phyloP scores from a whole-genome alignment of 2,888 invertebrate genomes.

The Leistus spinibarbis region DNA sequence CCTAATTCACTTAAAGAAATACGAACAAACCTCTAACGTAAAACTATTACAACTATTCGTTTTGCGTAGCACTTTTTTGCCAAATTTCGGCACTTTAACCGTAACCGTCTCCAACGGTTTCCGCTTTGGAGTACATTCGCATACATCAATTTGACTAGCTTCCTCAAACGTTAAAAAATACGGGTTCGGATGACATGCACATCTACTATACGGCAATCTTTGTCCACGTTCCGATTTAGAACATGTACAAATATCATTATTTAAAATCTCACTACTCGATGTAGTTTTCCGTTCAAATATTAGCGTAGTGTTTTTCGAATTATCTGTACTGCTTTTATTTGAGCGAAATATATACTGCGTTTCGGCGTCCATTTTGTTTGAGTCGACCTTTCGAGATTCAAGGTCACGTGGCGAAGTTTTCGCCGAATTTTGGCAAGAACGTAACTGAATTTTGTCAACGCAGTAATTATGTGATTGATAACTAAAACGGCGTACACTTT shows the following conservation, averaged over 20 bases:
- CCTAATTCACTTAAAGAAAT: neutral
- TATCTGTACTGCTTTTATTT: neutral
- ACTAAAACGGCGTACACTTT: neutral
- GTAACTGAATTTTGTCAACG: neutral
- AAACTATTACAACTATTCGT: neutral
- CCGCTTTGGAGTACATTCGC: neutral
- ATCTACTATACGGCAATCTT: neutral
- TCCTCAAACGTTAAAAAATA: slow-evolving; percentile 32
- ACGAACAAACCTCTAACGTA: neutral
- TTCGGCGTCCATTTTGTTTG: slow-evolving; percentile 5
- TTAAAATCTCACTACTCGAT: neutral
- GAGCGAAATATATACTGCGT: slow-evolving; percentile 10
- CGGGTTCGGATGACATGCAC: neutral
- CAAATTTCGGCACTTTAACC: slow-evolving; percentile 42
- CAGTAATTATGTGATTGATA: slow-evolving; percentile 1
- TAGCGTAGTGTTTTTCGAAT: neutral
- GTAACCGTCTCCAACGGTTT: slow-evolving; percentile 18
- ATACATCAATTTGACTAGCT: neutral
- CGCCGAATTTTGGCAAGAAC: neutral
- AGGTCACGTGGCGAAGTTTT: neutral
- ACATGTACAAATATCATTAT: neutral
- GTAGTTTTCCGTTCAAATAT: neutral
- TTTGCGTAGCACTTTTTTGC: neutral
- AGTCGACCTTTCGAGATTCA: too few relatives aligned
- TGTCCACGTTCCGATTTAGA: neutral